Conservation (phyloP, 2,113 vertebrate genomes). For the Ptilorrhoa leucosticta region DNA sequence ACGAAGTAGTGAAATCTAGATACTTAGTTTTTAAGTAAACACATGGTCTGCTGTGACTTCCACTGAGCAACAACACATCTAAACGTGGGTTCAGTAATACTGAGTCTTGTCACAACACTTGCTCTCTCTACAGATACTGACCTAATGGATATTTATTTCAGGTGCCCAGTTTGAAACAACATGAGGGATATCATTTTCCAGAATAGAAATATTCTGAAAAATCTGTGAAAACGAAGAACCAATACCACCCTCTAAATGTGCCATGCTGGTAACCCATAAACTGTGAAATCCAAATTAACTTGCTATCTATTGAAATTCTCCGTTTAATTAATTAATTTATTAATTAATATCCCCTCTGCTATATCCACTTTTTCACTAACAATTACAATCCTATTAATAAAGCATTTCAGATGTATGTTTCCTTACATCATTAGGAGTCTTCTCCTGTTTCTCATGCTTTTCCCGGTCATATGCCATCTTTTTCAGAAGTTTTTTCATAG, state of each 20-base stretch:
- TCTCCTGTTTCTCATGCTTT: conserved; percentile 81
- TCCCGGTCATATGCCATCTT: conserved; percentile 90
- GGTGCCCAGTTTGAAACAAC: background rate
- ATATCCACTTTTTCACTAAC: background rate
- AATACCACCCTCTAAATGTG: background rate
- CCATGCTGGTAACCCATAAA: background rate
- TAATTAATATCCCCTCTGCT: background rate
- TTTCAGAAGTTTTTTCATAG: conserved; percentile 90
- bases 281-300: background rate
- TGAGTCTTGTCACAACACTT: background rate
- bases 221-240: background rate
- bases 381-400: background rate
- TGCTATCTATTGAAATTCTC: background rate
- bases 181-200: background rate
- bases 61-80: background rate
- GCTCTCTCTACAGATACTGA: background rate
- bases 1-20: background rate
- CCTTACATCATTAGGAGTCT: conserved; percentile 77
- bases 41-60: background rate
- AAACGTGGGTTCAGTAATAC: background rate
- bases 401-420: background rate
- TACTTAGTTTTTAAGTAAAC: background rate
- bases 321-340: background rate
- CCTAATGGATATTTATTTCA: background rate
- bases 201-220: background rate